Base-by-base conservation (phyloP, 1,140 invertebrate genomes). In the Uloborus diversus region DNA sequence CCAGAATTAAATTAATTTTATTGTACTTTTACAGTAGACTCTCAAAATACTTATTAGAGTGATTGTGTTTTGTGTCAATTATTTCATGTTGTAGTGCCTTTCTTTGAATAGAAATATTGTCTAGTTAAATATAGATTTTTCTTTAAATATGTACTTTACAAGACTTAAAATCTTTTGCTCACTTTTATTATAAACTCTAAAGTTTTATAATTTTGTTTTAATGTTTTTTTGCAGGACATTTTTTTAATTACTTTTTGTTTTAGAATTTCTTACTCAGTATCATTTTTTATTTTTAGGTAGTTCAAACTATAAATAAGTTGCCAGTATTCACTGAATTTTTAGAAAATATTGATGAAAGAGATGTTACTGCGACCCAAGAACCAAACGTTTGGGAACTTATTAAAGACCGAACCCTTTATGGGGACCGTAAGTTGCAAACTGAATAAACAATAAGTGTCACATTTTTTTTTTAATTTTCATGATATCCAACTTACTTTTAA, bases 311-410 rank as follows among this genome's bases (percentile, higher is more conserved):
- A 20, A 47, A 75, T 68, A 59, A 61, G 13, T 11, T 81, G 7
- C 70, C 79, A 14, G 64, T 61, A 32, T 81, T 66, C 33, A 75
- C 79, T 35, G 79, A 81, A 35, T 73, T 47, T 51, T 62, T 71
- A 30, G 79, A 81, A 61, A 81, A 75, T 68, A 47, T 68, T 47
- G 61, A 65, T 49, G 64, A 61, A 33, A 23, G 62, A 49, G 79
- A 66, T 23, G 56, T 70, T 17, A 25, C 37, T 53, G 59, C 59
- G 3, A 80, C 78, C n/a, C 56, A 61, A 53, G 78, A 80, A 20
- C 57, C 11, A 70, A 49, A 57, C 42, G 57, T 80, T 28, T 81
- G 62, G 62, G 49, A 75, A 35, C 59, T 75, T 23, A 13, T 68
- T 4, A 49, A 51, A 53, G 37, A 66, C 37, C 53, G 42, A 23